Evolutionary conservation across 1,140 invertebrate genomes (phyloP).

Genomic region (Formica exsecta): DNA sequence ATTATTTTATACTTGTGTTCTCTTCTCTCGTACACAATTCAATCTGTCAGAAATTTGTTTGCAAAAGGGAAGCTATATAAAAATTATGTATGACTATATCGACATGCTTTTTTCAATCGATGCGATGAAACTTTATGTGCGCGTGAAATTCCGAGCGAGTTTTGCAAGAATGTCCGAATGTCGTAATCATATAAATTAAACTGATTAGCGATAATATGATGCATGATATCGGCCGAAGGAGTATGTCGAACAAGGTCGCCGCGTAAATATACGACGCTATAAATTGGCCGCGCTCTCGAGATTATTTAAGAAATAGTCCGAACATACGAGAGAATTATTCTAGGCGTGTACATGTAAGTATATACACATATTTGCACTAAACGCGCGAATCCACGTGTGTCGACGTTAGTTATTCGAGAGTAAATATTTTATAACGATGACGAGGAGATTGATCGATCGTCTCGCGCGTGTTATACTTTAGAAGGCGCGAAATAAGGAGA

Average conservation of each 20-base stretch:
- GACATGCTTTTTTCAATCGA: too few relatives aligned
- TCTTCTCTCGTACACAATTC: too few relatives aligned
- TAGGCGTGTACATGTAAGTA: not conserved
- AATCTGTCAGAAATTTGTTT: too few relatives aligned
- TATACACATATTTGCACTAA: too few relatives aligned
- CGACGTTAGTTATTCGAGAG: conserved; percentile 13
- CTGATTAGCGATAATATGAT: conserved; percentile 47
- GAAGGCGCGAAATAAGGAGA: not conserved
- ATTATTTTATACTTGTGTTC: too few relatives aligned
- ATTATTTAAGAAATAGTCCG: not conserved
- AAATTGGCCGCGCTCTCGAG: not conserved
- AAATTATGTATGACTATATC: too few relatives aligned
- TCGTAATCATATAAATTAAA: conserved; percentile 29
- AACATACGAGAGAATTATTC: not conserved
- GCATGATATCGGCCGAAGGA: conserved; percentile 15
- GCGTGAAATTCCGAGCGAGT: not conserved
- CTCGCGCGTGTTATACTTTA: too few relatives aligned
- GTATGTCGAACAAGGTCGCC: conserved; percentile 2
- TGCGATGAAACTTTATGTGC: too few relatives aligned
- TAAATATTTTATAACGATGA: conserved; percentile 36
- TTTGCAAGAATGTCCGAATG: not conserved
- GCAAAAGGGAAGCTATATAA: too few relatives aligned
- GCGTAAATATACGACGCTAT: not conserved
- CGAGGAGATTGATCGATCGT: conserved; percentile 37
- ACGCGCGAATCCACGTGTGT: not conserved